Conservation (phyloP, 1,140 invertebrate genomes). For the Myzus persicae region DNA sequence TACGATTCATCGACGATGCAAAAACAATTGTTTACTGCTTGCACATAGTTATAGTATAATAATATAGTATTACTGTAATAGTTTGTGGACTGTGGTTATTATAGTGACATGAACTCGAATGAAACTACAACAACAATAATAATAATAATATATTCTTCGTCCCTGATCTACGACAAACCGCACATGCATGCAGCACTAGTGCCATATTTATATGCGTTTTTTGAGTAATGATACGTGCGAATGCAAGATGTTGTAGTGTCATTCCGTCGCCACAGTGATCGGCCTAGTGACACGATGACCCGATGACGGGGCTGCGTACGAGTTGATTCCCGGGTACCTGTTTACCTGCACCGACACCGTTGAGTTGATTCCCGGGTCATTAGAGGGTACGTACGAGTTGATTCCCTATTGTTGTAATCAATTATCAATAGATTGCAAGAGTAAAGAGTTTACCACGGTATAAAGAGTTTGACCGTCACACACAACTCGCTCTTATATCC, state of each 20-base stretch:
- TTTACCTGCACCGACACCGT: no score
- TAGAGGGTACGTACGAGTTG: no score
- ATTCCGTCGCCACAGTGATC: not conserved
- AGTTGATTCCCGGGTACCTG: no score
- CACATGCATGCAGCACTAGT: not conserved
- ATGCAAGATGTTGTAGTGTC: not conserved
- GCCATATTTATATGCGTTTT: not conserved
- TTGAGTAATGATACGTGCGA: not conserved
- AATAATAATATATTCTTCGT: not conserved
- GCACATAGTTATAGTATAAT: not conserved
- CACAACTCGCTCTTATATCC: no score
- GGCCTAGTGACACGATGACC: constrained; percentile 14
- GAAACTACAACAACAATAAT: not conserved
- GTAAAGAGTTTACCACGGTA: no score
- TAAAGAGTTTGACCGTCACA: no score
- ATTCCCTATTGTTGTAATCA: no score
- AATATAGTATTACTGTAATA: not conserved
- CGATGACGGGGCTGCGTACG: no score
- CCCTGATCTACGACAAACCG: not conserved
- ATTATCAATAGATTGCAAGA: no score
- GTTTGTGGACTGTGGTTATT: not conserved
- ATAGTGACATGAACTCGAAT: not conserved
- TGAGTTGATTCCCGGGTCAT: no score
- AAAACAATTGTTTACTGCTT: not conserved
- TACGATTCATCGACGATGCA: not conserved